Base-by-base conservation (phyloP, 1,140 invertebrate genomes). In the Apis florea region DNA sequence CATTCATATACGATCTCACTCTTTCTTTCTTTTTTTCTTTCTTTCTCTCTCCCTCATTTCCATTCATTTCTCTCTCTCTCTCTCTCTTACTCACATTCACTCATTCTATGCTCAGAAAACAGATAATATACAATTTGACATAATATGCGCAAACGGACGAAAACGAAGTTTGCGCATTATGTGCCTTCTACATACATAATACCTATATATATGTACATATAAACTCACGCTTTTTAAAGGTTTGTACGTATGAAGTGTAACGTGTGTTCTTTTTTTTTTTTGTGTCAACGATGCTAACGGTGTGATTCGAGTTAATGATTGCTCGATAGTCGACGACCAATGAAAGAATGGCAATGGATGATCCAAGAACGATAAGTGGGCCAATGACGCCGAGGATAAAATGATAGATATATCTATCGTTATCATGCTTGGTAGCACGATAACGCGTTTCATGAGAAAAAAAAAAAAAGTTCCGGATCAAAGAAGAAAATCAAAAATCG, bases 131-230 rank as follows among this genome's bases (percentile, higher is more conserved):
- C 85, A 86, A 83, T 79, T 86, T 73, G 71, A 63, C 76, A 21
- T 66, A 49, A 79, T 69, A 85, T 49, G 69, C 54, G 61, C 76
- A 79, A 64, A 79, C 53, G 66, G 73, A 69, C 54, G 49, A 70
- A 47, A 31, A 51, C 31, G 51, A 66, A 24, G 49, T 21, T 56
- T 31, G 26, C 74, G 24, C 80, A 40, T 73, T 73, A 83, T 56
- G 24, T 75, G 58, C 61, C 11, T 17, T 74, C 58, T 83, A 86
- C 75, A 82, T 86, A 86, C 69, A 86, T 86, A 85, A 85, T 75
- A 80, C 63, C 64, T 86, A 66, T 74, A 78, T 86, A 73, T 86
- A 85, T 86, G 83, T 86, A 86, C 85, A 86, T 86, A 86, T 83
- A 86, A 85, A 86, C 70, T 86, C 85, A 76, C 85, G 85, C 80